Conservation (phyloP, 2,113 vertebrate species). For the Rhabdomys dilectus region DNA sequence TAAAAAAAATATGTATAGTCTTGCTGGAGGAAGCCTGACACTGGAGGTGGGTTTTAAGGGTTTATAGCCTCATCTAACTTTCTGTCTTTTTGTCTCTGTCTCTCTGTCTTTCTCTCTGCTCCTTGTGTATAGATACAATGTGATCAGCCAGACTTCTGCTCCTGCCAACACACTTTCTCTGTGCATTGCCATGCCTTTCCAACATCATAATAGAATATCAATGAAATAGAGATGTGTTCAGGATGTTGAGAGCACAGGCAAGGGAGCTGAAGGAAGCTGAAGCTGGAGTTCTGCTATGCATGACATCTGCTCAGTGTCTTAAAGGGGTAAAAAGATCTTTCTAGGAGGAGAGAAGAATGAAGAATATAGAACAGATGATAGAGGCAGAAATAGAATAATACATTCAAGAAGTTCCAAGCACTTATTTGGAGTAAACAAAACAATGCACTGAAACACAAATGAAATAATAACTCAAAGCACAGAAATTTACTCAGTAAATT, state of each 20-base stretch:
- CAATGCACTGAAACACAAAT: not conserved
- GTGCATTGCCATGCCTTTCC: not conserved
- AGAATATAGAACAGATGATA: not conserved
- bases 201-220: not conserved
- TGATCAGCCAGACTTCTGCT: not conserved
- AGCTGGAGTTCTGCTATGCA: not conserved
- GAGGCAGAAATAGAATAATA: not conserved
- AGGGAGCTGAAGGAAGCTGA: not conserved
- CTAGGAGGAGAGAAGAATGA: not conserved
- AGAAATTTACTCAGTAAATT: not conserved
- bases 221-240: not conserved
- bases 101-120: not conserved
- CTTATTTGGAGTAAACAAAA: not conserved
- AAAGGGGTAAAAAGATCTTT: constrained; percentile 44
- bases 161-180: not conserved
- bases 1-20: not conserved
- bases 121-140: not conserved
- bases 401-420: constrained; percentile 7
- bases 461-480: not conserved
- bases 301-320: not conserved
- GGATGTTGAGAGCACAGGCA: not conserved
- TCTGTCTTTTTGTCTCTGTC: not conserved
- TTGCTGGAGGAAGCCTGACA: not conserved
- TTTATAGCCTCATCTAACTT: not conserved
- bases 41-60: not conserved